Percentiles rank a stretch among this genome's conserved stretches.
These are phyloP conservation scores for Pontoporia blainvillei DNA, from an alignment of 2,113 vertebrate genomes.

Conservation along the genomic window DNA sequence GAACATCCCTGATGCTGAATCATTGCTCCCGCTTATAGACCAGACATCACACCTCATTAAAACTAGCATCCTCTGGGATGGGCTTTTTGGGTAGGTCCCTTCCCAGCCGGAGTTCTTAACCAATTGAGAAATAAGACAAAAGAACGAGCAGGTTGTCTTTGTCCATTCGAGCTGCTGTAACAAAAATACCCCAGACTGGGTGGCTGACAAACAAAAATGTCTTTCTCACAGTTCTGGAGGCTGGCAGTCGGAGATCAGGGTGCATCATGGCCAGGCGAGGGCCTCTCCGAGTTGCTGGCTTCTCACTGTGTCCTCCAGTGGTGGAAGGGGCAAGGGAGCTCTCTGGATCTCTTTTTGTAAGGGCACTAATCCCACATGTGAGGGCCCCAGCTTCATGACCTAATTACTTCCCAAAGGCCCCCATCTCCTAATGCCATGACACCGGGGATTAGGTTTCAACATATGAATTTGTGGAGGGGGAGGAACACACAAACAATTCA, in stretches of 20 bases:
- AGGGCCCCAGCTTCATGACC: background rate
- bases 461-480: background rate
- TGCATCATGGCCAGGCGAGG: background rate
- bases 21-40: too few species aligned
- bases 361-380: background rate
- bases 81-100: background rate
- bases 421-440: background rate
- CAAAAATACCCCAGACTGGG: background rate
- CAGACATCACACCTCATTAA: background rate
- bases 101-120: background rate
- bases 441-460: background rate
- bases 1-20: too few species aligned
- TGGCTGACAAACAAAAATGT: background rate
- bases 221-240: background rate
- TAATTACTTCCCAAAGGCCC: background rate
- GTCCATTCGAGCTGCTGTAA: background rate
- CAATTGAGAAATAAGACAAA: background rate
- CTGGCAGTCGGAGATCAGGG: background rate
- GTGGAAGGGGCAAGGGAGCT: background rate
- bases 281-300: too few species aligned
- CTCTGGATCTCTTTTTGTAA: background rate
- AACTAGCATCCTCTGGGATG: background rate
- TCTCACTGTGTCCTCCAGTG: background rate
- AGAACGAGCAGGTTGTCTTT: background rate
- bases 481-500: background rate